These are phyloP conservation scores for Alces alces DNA, from an alignment of 2,113 vertebrate species.

Conservation along the genomic window DNA sequence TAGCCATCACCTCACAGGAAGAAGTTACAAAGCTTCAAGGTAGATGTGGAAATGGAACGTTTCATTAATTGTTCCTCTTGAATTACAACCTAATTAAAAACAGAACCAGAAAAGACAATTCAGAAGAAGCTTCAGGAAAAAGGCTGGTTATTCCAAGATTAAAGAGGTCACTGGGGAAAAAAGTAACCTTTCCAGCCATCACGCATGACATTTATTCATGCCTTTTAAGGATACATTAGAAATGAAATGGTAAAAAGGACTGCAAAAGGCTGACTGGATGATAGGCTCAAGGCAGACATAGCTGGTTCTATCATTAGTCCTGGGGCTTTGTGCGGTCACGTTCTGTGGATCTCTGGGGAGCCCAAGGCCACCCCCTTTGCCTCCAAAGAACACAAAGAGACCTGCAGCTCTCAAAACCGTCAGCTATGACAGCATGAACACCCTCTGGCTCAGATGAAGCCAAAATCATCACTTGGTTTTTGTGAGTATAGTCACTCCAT, in stretches of 20 bases:
- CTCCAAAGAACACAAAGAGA: neutral
- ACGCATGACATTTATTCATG: neutral
- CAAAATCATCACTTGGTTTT: neutral
- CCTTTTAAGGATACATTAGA: slow-evolving; percentile 9
- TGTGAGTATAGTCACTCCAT: neutral
- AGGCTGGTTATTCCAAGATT: neutral
- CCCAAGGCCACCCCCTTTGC: neutral
- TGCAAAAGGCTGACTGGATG: neutral
- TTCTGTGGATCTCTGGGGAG: neutral
- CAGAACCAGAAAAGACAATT: neutral
- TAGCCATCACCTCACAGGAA: neutral
- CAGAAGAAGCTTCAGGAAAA: neutral
- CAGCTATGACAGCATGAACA: neutral
- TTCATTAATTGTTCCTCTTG: neutral
- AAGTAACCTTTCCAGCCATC: neutral
- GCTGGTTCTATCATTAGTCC: neutral
- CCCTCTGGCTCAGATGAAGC: neutral
- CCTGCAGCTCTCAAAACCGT: neutral
- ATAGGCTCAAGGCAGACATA: neutral
- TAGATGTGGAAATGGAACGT: neutral
- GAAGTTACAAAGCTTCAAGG: neutral
- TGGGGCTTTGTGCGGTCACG: neutral
- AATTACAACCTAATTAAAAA: neutral
- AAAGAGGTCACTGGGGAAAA: neutral
- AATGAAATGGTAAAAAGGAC: neutral